These are phyloP conservation scores for Lutjanus erythropterus DNA, from an alignment of 2,113 vertebrate species.

Conservation along the genomic window DNA sequence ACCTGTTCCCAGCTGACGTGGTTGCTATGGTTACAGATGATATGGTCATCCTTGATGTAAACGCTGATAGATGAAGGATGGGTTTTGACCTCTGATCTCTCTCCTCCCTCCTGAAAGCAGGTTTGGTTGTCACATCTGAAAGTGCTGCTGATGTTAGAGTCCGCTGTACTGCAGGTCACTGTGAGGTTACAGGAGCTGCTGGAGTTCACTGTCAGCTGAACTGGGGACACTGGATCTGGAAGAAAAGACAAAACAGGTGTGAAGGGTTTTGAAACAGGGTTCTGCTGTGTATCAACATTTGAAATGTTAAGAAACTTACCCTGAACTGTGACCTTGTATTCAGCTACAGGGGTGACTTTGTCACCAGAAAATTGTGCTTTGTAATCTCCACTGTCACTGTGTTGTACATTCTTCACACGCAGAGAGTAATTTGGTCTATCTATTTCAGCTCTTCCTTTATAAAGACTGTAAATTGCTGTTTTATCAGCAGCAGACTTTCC, in stretches of 20 bases:
- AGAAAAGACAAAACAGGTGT: neutral
- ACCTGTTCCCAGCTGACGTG: neutral
- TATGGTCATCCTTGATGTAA: neutral
- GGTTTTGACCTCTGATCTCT: neutral
- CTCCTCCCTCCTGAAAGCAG: neutral
- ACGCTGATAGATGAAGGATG: neutral
- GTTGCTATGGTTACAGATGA: slow-evolving; percentile 47
- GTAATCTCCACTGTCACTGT: slow-evolving; percentile 13
- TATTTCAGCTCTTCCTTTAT: neutral
- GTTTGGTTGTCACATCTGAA: neutral
- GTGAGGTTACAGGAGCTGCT: slow-evolving; percentile 15
- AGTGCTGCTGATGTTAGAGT: neutral
- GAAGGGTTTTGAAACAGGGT: neutral
- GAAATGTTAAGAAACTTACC: neutral
- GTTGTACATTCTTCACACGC: neutral
- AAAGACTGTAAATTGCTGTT: accelerated
- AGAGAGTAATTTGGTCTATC: neutral
- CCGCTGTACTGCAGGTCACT: neutral
- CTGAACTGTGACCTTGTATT: slow-evolving; percentile 16
- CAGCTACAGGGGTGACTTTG: accelerated
- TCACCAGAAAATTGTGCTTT: neutral
- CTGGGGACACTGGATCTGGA: slow-evolving; percentile 9
- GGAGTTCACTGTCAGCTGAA: neutral
- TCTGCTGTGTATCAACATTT: too few species aligned
- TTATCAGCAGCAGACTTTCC: accelerated